phyloP scores from a whole-genome alignment of 2,797 vertebrate genomes.

The Sebastes taczanowskii region DNA sequence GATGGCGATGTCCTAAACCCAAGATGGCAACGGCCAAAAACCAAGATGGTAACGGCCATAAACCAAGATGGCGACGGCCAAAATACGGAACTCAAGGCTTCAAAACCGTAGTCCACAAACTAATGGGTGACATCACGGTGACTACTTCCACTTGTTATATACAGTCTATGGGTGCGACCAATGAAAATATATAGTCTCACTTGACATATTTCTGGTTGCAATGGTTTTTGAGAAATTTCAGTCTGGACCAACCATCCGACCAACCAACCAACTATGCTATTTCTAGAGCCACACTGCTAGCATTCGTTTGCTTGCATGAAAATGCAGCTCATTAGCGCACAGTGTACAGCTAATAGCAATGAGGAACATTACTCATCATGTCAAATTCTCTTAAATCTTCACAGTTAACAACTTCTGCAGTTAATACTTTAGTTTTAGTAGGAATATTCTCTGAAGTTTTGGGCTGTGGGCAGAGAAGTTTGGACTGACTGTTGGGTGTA shows the following conservation, averaged over 20 bases:
- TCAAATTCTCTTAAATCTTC: not conserved
- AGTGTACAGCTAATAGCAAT: not conserved
- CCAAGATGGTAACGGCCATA: too few relatives aligned
- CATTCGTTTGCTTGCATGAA: not conserved
- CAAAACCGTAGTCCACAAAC: too few relatives aligned
- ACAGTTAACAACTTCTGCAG: not conserved
- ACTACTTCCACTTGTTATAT: not conserved
- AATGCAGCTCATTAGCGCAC: not conserved
- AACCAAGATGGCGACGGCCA: too few relatives aligned
- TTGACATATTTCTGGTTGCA: not conserved
- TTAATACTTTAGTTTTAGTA: not conserved
- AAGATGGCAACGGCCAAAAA: too few relatives aligned
- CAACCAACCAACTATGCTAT: not conserved
- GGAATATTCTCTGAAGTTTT: not conserved
- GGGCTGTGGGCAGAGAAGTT: not conserved
- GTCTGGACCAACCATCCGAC: not conserved
- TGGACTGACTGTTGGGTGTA: slow-evolving; percentile 1
- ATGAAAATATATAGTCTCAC: not conserved
- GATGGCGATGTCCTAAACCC: too few relatives aligned
- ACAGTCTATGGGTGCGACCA: not conserved
- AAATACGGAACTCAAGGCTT: too few relatives aligned
- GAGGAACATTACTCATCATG: not conserved
- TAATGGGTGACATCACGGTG: too few relatives aligned
- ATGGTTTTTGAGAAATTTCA: not conserved
- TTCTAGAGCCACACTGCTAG: too few relatives aligned